Evolutionary conservation across 2,888 invertebrate species (phyloP).

Genomic region (Keiferia lycopersicella): DNA sequence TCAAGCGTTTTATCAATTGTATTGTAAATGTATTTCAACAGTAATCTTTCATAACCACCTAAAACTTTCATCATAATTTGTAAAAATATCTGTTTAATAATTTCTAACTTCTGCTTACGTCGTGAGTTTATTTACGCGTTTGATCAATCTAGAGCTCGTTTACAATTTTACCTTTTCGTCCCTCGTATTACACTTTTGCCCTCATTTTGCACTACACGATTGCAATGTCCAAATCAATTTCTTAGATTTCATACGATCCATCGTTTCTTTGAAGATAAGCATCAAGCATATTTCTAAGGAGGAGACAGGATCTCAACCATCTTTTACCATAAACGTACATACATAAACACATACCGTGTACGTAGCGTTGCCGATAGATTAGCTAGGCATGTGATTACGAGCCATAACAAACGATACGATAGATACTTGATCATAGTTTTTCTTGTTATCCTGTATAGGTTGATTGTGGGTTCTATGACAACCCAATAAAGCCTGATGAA

Average conservation of each 20-base stretch:
- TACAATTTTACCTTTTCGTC: neutral
- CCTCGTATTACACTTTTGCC: neutral
- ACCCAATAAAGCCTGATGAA: neutral
- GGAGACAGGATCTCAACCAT: neutral
- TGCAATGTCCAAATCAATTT: neutral
- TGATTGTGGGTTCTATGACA: neutral
- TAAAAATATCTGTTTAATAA: too few species aligned
- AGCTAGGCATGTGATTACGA: neutral
- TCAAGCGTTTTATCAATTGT: too few species aligned
- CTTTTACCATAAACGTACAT: neutral
- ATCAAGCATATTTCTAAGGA: neutral
- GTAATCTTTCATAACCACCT: too few species aligned
- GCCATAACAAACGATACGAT: neutral
- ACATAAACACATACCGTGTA: conserved; percentile 2
- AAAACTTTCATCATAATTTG: too few species aligned
- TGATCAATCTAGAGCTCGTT: too few species aligned
- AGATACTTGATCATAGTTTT: neutral
- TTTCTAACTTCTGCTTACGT: too few species aligned
- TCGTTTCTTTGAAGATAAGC: neutral
- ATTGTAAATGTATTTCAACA: too few species aligned
- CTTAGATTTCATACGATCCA: neutral
- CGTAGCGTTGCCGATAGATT: neutral
- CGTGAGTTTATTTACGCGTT: too few species aligned
- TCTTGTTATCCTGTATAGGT: too few species aligned
- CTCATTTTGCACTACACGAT: neutral